phyloP scores from a whole-genome alignment of 2,797 vertebrate species.

The Pygocentrus nattereri region DNA sequence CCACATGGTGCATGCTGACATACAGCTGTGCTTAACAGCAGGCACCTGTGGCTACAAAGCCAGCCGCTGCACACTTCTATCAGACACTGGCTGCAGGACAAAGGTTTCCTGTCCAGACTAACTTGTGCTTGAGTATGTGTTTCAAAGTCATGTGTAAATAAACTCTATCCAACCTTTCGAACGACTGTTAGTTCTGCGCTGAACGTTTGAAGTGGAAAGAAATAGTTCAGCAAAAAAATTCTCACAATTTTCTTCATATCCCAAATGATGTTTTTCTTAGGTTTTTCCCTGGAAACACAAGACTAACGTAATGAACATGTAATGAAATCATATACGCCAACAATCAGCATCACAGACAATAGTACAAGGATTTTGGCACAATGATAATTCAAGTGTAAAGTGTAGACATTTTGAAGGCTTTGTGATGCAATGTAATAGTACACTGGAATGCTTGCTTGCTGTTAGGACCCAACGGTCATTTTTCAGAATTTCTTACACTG shows the following conservation, averaged over 20 bases:
- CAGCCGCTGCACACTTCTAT: constrained; percentile 15
- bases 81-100: constrained; percentile 16
- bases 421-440: too few relatives aligned
- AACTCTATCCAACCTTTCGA: background rate
- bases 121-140: background rate
- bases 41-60: constrained; percentile 58
- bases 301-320: too few relatives aligned
- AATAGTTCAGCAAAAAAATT: background rate
- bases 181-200: background rate
- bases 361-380: background rate
- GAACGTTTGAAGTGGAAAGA: background rate
- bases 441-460: too few relatives aligned
- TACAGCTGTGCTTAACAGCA: constrained; percentile 48
- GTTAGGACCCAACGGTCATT: too few relatives aligned
- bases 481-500: too few relatives aligned
- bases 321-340: too few relatives aligned
- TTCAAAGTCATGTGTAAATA: background rate
- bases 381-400: too few relatives aligned
- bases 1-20: constrained; percentile 23
- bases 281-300: background rate
- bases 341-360: too few relatives aligned
- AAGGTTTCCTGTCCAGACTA: constrained; percentile 22
- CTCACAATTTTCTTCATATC: background rate
- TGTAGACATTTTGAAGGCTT: too few relatives aligned
- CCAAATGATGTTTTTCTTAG: background rate